These are phyloP conservation scores for Rhodeus uyekii DNA, from an alignment of 2,797 vertebrate genomes.

Conservation along the genomic window DNA sequence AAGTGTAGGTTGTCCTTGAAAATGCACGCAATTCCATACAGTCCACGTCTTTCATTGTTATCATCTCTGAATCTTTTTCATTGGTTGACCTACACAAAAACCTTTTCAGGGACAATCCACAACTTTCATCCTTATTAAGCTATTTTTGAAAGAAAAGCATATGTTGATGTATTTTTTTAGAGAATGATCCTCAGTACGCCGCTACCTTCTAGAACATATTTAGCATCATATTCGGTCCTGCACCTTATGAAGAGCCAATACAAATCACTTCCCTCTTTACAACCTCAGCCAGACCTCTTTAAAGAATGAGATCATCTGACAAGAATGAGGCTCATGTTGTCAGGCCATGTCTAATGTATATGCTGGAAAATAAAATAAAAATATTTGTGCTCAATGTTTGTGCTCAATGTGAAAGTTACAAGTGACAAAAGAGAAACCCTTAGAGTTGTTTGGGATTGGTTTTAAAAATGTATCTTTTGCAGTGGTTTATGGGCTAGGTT, in stretches of 20 bases:
- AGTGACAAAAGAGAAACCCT: slow-evolving; percentile 61
- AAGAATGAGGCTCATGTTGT: slow-evolving; percentile 64
- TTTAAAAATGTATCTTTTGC: slow-evolving; percentile 66
- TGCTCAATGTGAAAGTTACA: slow-evolving; percentile 72
- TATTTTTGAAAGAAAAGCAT: slow-evolving; percentile 64
- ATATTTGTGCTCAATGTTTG: slow-evolving; percentile 70
- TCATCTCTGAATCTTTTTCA: neutral
- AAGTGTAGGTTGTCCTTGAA: slow-evolving; percentile 59
- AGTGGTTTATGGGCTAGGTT: slow-evolving; percentile 67
- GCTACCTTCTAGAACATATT: slow-evolving; percentile 32
- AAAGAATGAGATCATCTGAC: slow-evolving; percentile 27
- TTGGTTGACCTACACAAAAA: slow-evolving; percentile 13
- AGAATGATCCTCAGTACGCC: slow-evolving; percentile 62
- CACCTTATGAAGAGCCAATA: slow-evolving; percentile 59
- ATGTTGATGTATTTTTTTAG: slow-evolving; percentile 75
- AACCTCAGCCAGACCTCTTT: slow-evolving; percentile 63
- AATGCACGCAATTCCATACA: slow-evolving; percentile 4
- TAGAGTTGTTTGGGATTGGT: slow-evolving; percentile 67
- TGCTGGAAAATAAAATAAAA: slow-evolving; percentile 53
- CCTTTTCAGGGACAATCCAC: slow-evolving; percentile 65
- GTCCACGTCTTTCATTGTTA: neutral
- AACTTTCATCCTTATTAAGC: slow-evolving; percentile 62
- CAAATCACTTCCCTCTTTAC: slow-evolving; percentile 55
- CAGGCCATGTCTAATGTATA: slow-evolving; percentile 71
- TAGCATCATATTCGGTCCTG: slow-evolving; percentile 50